Base-by-base conservation (phyloP, 1,140 invertebrate genomes). In the Zaprionus taronus region DNA sequence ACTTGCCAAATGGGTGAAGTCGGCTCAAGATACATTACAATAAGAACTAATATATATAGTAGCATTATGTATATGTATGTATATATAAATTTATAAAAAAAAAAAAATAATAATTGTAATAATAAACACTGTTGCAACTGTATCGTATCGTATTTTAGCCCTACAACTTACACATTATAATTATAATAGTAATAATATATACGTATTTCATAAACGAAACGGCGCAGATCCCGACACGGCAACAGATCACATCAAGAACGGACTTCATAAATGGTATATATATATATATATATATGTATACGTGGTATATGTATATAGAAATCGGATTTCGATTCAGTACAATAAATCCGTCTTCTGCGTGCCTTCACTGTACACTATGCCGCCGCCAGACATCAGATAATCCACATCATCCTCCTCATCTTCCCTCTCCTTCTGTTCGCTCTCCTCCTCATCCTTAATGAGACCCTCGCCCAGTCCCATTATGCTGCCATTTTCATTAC, bases 281-380 rank as follows among this genome's bases (percentile, higher is more conserved):
- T 61, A 56, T 77, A 69, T 68, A 70, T 31, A 58, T 57, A 65
- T 81, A 83, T 83, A 81, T 68, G 51, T 80, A 49, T 73, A 53
- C 41, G 44, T 64, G 26, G 24, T 63, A 53, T 70, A 5, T 62
- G 2, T 49, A 28, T 44, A 15, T 9, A 26, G 61, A 47, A 55
- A 65, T 38, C 41, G 31, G 47, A 34, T 36, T 4, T 51, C 28
- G 11, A 24, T 75, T 94, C 89, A 95, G 79, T 95, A 96, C 55
- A 96, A 93, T 81, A 96, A 93, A 92, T 96, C 95, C 5, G 95
- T 94, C 34, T 95, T 95, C 55, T 94, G 85, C 28, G 92, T 80
- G 34, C 92, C 94, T 79, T 95, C 95, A 63, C 95, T 94, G 94
- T 95, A 96, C 2, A 95, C 94, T 36, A 94, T 94, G 2, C 94